These are phyloP conservation scores for Vanessa tameamea DNA, from an alignment of 1,140 invertebrate genomes.

Conservation along the genomic window DNA sequence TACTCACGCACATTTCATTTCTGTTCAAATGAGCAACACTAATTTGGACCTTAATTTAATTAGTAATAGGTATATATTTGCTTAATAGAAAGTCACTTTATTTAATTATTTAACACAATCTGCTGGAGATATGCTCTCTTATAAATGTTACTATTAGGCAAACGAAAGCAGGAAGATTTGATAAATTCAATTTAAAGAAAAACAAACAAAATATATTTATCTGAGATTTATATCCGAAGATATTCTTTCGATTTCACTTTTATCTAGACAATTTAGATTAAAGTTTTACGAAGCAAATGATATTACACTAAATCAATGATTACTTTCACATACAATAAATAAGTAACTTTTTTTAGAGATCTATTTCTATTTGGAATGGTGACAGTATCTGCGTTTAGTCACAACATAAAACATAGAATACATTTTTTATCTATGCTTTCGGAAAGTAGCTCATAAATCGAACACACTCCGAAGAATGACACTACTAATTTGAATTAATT, in stretches of 20 bases:
- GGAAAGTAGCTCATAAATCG: too few species aligned
- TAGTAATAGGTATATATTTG: constrained; percentile 58
- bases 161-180: constrained; percentile 61
- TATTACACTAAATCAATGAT: too few species aligned
- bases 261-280: too few species aligned
- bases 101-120: constrained; percentile 21
- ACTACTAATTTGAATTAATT: too few species aligned
- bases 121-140: constrained; percentile 2
- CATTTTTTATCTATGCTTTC: too few species aligned
- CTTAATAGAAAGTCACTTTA: constrained; percentile 21
- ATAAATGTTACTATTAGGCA: constrained; percentile 37
- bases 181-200: constrained; percentile 30
- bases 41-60: constrained; percentile 58
- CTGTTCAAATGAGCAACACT: constrained; percentile 47
- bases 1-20: constrained; percentile 73
- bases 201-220: not conserved
- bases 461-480: too few species aligned
- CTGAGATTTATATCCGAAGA: not conserved
- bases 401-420: too few species aligned
- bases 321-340: too few species aligned
- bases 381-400: too few species aligned
- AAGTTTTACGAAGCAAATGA: too few species aligned
- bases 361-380: too few species aligned
- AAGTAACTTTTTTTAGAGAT: too few species aligned
- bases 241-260: not conserved